Conservation (phyloP, 2,888 invertebrate genomes). For the Bembecia ichneumoniformis region DNA sequence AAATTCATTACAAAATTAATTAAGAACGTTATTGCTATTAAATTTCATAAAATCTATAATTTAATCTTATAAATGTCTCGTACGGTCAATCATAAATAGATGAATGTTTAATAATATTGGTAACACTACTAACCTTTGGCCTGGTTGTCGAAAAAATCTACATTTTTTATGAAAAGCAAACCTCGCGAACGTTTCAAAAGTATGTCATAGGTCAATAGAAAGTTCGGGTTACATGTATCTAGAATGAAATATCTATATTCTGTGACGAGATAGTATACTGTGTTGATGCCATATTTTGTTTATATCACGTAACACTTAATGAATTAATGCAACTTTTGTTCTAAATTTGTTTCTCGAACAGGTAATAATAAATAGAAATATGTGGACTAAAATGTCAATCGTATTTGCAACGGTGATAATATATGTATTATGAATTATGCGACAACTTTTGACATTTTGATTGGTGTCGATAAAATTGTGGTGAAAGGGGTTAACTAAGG, state of each 20-base stretch:
- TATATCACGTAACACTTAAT: background rate
- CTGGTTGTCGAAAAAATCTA: slow-evolving; percentile 31
- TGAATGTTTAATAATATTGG: slow-evolving; percentile 8
- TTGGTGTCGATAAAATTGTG: background rate
- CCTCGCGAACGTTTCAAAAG: slow-evolving; percentile 35
- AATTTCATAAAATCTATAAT: background rate
- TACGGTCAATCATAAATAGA: slow-evolving; percentile 7
- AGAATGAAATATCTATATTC: slow-evolving; percentile 8
- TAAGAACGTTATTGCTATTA: background rate
- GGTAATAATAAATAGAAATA: background rate
- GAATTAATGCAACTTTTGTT: background rate
- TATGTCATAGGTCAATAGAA: slow-evolving; percentile 64
- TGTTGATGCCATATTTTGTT: background rate
- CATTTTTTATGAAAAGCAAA: slow-evolving; percentile 43
- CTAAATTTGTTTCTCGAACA: background rate
- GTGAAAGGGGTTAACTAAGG: background rate
- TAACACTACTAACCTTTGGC: slow-evolving; percentile 38
- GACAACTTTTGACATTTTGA: background rate
- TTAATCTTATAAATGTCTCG: background rate
- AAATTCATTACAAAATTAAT: no score
- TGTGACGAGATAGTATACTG: background rate
- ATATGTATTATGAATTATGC: background rate
- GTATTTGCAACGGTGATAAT: background rate
- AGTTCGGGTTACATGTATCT: slow-evolving; percentile 38
- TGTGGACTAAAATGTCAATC: background rate